phyloP scores from a whole-genome alignment of 2,888 invertebrate species.

The Orthosia gracilis region DNA sequence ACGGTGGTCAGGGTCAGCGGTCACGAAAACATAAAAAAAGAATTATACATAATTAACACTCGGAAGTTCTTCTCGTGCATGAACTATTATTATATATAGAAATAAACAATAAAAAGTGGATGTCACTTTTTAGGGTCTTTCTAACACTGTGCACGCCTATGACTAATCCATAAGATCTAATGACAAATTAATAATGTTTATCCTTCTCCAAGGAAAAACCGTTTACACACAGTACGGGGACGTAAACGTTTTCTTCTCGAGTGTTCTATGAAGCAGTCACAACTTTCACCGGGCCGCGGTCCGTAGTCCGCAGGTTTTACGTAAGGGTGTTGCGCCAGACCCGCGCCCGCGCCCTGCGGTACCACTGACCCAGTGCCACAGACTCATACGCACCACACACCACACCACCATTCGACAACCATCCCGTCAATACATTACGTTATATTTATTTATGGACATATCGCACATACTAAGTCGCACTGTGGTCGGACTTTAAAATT shows the following conservation, averaged over 20 bases:
- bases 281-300: conserved; percentile 86
- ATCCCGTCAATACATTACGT: conserved; percentile 68
- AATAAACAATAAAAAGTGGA: too few species aligned
- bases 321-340: conserved; percentile 90
- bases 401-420: conserved; percentile 78
- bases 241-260: conserved; percentile 75
- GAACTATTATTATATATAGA: too few species aligned
- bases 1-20: too few species aligned
- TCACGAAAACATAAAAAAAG: too few species aligned
- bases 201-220: conserved; percentile 51
- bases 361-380: conserved; percentile 90
- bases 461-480: conserved; percentile 35
- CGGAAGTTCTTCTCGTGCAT: too few species aligned
- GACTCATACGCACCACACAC: conserved; percentile 76
- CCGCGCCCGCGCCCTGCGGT: conserved; percentile 84
- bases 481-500: conserved; percentile 41
- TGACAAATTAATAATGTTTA: conserved; percentile 28
- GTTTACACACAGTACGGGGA: conserved; percentile 63
- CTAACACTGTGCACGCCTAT: not conserved
- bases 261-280: conserved; percentile 79
- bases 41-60: too few species aligned
- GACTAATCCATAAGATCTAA: conserved; percentile 19
- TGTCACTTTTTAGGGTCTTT: too few species aligned
- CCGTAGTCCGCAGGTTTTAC: conserved; percentile 83
- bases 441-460: conserved; percentile 61